Percentiles rank a stretch among this genome's conserved stretches.
phyloP scores from a whole-genome alignment of 2,797 vertebrate genomes.

The Gadopsis marmoratus region DNA sequence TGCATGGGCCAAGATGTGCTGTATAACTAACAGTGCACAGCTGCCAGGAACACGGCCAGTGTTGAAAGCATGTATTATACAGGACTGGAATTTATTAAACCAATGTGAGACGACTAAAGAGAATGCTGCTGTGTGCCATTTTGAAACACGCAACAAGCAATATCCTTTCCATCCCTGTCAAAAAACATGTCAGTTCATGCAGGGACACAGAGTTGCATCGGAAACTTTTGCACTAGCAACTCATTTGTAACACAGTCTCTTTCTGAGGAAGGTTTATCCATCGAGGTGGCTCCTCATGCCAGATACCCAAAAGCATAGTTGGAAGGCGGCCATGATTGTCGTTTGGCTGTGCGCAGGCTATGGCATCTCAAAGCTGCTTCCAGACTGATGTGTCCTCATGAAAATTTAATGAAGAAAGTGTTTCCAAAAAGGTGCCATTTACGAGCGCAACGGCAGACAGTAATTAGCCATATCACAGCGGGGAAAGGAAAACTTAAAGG shows the following conservation, averaged over 20 bases:
- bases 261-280: conserved; percentile 79
- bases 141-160: conserved; percentile 21
- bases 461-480: conserved; percentile 85
- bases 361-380: conserved; percentile 85
- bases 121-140: not conserved
- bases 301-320: conserved; percentile 90
- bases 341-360: conserved; percentile 78
- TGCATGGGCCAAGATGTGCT: conserved; percentile 24
- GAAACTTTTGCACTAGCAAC: conserved; percentile 76
- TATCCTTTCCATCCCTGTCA: conserved; percentile 28
- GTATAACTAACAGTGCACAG: conserved; percentile 12
- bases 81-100: conserved; percentile 24
- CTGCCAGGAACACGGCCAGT: conserved; percentile 37
- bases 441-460: conserved; percentile 78
- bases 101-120: not conserved
- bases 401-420: conserved; percentile 88
- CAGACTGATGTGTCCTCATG: conserved; percentile 88
- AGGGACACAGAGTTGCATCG: conserved; percentile 65
- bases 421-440: conserved; percentile 83
- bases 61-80: conserved; percentile 18
- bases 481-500: conserved; percentile 77
- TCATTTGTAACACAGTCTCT: conserved; percentile 72
- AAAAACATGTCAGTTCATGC: conserved; percentile 62
- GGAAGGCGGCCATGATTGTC: conserved; percentile 89
- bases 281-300: conserved; percentile 85